Conservation (phyloP, 1,140 invertebrate species). For the Meteorus sp. region DNA sequence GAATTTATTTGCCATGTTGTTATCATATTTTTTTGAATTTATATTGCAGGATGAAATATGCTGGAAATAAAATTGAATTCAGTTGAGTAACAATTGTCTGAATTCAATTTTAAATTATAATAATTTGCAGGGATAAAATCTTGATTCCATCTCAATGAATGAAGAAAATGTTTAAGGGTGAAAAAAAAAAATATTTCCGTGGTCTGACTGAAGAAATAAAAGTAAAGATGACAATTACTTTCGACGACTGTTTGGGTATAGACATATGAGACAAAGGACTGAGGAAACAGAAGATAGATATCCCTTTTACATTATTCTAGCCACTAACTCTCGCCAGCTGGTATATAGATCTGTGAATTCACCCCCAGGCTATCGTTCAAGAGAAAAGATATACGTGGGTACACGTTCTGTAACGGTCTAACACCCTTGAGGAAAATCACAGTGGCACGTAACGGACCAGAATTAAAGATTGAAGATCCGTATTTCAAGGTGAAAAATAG, state of each 20-base stretch:
- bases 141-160: background rate
- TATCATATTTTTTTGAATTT: background rate
- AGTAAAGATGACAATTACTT: too few species aligned
- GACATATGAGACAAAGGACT: too few species aligned
- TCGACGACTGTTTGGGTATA: too few species aligned
- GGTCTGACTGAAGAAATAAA: too few species aligned
- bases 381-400: constrained; percentile 2
- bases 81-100: background rate
- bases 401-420: background rate
- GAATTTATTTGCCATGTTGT: constrained; percentile 2
- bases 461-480: constrained; percentile 20
- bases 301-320: background rate
- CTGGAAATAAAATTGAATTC: background rate
- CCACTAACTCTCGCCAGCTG: background rate
- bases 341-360: background rate
- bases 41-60: background rate
- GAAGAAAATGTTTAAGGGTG: background rate
- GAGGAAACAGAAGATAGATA: constrained; percentile 1
- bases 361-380: background rate
- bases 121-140: too few species aligned
- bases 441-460: background rate
- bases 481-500: background rate
- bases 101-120: too few species aligned
- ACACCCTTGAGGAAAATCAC: constrained; percentile 7
- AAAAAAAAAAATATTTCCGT: too few species aligned